Conservation (phyloP, 2,888 invertebrate genomes). For the Meandrusa payeni region DNA sequence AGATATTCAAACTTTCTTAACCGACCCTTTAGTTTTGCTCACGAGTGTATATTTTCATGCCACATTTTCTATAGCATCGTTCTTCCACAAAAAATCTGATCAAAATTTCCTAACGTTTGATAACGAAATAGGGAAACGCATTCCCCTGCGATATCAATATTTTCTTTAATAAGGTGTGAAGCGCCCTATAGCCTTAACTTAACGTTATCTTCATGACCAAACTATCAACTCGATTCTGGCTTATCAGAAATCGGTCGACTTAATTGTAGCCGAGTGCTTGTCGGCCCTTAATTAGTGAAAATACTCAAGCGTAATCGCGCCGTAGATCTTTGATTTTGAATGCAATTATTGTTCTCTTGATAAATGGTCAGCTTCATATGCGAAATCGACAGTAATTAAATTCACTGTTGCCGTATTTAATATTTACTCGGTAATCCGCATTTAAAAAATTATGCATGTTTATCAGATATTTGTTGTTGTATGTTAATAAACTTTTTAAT, state of each 20-base stretch:
- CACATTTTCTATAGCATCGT: no score
- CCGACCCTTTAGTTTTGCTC: no score
- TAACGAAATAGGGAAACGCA: slow-evolving; percentile 12
- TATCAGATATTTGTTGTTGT: no score
- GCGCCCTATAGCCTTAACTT: slow-evolving; percentile 50
- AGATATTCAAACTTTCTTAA: no score
- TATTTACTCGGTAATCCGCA: no score
- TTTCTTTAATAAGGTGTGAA: slow-evolving; percentile 68
- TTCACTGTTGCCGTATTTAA: no score
- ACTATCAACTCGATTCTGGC: slow-evolving; percentile 58
- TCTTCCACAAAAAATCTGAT: no score
- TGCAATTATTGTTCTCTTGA: slow-evolving; percentile 76
- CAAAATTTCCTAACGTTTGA: slow-evolving; percentile 29
- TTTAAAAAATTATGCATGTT: no score
- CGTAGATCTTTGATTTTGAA: slow-evolving; percentile 76
- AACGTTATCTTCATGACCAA: slow-evolving; percentile 48
- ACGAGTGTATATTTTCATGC: no score
- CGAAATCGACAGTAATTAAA: slow-evolving; percentile 19
- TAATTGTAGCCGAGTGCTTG: slow-evolving; percentile 74
- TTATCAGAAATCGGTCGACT: slow-evolving; percentile 73
- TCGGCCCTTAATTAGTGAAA: slow-evolving; percentile 76
- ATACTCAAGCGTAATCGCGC: slow-evolving; percentile 64
- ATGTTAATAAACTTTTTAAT: no score
- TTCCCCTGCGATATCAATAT: slow-evolving; percentile 27
- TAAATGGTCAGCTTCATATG: slow-evolving; percentile 51